These are phyloP conservation scores for Campoplex capitator DNA, from an alignment of 2,888 invertebrate genomes.

Conservation along the genomic window DNA sequence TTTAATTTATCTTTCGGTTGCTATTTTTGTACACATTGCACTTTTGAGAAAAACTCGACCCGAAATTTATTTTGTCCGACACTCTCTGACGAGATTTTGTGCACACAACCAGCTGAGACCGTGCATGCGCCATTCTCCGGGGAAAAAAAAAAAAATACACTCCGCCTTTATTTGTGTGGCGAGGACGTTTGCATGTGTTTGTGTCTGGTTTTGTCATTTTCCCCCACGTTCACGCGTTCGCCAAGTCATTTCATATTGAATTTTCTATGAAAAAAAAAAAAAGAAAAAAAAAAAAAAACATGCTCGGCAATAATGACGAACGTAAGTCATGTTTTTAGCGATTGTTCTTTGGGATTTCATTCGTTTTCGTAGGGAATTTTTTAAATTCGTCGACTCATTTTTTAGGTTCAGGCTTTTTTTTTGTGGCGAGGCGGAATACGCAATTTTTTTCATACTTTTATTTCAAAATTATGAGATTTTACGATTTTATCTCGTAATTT, in stretches of 20 bases:
- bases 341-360: neutral
- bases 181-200: neutral
- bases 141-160: constrained; percentile 71
- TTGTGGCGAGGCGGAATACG: neutral
- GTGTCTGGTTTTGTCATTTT: neutral
- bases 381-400: neutral
- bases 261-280: neutral
- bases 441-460: neutral
- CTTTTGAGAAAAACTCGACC: neutral
- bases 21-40: neutral
- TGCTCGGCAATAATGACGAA: neutral
- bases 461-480: too few species aligned
- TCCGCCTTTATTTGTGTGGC: neutral
- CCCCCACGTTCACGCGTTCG: constrained; percentile 25
- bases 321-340: neutral
- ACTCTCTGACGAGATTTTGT: constrained; percentile 48
- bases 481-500: too few species aligned
- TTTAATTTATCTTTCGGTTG: neutral
- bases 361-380: constrained; percentile 3
- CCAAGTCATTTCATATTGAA: neutral
- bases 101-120: constrained; percentile 81
- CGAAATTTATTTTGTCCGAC: constrained; percentile 29
- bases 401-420: neutral
- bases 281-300: neutral
- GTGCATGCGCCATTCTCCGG: constrained; percentile 82